Base-by-base conservation (phyloP, 2,888 invertebrate species). In the Ormyrus thymus region DNA sequence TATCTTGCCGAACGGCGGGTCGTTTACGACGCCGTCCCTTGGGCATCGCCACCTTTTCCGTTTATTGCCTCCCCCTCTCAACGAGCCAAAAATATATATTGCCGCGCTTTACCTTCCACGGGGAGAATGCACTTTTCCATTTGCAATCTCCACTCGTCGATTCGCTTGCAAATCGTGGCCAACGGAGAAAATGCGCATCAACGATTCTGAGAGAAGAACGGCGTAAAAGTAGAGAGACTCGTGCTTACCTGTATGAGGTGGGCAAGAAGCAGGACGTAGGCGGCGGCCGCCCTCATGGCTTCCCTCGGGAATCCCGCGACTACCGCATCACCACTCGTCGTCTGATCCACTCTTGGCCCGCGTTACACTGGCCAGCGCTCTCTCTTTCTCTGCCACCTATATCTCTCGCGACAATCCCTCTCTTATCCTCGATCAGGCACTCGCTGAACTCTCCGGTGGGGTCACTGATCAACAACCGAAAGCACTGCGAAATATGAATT, bases 281-380 rank as follows among this genome's bases (percentile, higher is more conserved):
- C 88, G 88, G 88, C 88, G 87, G 89, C 89, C 89, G 90, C 89
- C 90, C 90, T 90, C 90, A 90, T 90, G 90, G 89, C 90, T 89
- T 88, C 90, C 89, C 87, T 88, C 87, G 87, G 87, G 87, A 86
- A 88, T 87, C 87, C 88, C 86, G 85, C 88, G 86, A 90, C 90
- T 90, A 90, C 90, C 90, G 89, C 90, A 90, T 90, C 89, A 90
- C 89, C 87, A 87, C 86, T 86, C 84, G 84, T 86, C 86, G 85
- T 76, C 48, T 79, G 71, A 74, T 68, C 29, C 69, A 65, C 74
- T 79, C 71, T 65, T 61, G 79, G 75, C 58, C 74, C 61, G 68
- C 70, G 56, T 61, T 29, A 29, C 78, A 78, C 78, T 71, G 71
- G 74, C 70, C 76, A 55, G 66, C 61, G 66, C 64, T 10, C 15